Conservation (phyloP, 1,140 invertebrate species). For the Mycetomoellerius zeteki region DNA sequence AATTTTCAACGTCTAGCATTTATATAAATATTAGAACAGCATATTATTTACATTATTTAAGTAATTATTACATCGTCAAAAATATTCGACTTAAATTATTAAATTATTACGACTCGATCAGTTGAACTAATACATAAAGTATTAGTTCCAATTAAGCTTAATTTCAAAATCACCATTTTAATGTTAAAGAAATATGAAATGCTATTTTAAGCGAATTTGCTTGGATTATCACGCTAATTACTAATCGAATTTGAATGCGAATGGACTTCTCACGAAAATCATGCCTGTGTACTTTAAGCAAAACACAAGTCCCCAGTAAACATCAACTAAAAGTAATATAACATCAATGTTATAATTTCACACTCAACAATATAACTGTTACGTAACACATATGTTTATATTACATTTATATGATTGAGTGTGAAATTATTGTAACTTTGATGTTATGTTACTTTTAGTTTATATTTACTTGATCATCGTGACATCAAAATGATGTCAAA, state of each 20-base stretch:
- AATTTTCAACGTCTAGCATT: background rate
- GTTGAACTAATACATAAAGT: background rate
- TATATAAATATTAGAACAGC: background rate
- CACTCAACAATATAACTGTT: too few relatives aligned
- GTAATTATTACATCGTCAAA: background rate
- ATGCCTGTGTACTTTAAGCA: constrained; percentile 10
- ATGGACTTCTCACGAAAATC: constrained; percentile 5
- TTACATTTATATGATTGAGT: too few relatives aligned
- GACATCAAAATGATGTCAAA: too few relatives aligned
- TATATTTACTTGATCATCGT: too few relatives aligned
- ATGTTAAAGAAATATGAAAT: too few relatives aligned
- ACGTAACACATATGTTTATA: too few relatives aligned
- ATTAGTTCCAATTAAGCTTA: background rate
- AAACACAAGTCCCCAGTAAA: too few relatives aligned
- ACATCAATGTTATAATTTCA: too few relatives aligned
- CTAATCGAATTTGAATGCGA: constrained; percentile 41
- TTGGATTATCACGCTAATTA: background rate
- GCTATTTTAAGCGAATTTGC: background rate
- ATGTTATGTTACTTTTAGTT: too few relatives aligned
- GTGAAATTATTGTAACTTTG: too few relatives aligned
- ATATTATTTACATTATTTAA: constrained; percentile 6
- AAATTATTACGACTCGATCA: background rate
- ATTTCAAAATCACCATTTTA: background rate
- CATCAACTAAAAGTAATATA: too few relatives aligned
- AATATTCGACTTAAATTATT: background rate